phyloP scores from a whole-genome alignment of 2,888 invertebrate species.

The Nebria brevicollis region DNA sequence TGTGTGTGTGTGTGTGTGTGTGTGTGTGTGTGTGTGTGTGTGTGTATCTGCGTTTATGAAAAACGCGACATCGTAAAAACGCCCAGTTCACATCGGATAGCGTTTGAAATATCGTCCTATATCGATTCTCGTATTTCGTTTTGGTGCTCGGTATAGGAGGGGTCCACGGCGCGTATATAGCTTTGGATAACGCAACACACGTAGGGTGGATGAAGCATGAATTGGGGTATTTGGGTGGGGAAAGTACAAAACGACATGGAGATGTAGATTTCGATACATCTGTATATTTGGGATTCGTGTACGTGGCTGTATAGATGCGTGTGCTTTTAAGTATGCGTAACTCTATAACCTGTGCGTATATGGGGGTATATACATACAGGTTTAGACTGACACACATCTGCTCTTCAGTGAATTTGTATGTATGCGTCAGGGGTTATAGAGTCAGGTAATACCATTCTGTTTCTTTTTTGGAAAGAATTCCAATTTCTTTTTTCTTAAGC shows the following conservation, averaged over 20 bases:
- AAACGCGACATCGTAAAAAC: constrained; percentile 47
- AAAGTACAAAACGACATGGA: background rate
- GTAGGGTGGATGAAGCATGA: background rate
- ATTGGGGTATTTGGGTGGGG: constrained; percentile 13
- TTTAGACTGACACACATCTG: too few species aligned
- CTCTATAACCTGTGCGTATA: too few species aligned
- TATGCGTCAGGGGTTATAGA: constrained; percentile 5
- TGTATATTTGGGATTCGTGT: background rate
- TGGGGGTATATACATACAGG: too few species aligned
- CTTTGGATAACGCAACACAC: background rate
- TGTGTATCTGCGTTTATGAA: constrained; percentile 45
- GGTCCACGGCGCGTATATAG: background rate
- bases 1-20: constrained; percentile 7
- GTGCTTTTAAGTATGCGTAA: background rate
- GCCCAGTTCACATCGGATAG: constrained; percentile 46
- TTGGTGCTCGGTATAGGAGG: constrained; percentile 3
- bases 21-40: constrained; percentile 3
- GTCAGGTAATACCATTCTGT: constrained; percentile 13
- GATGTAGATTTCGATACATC: constrained; percentile 18
- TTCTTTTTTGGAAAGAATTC: constrained; percentile 34
- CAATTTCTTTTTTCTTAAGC: constrained; percentile 44
- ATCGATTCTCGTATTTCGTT: constrained; percentile 44
- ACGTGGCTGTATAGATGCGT: background rate
- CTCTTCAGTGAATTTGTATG: background rate
- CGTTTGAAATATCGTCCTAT: constrained; percentile 43